Percentiles rank a stretch among this genome's conserved stretches.
Conservation (phyloP, 35 echinoderm and acorn worm genomes). For the Apostichopus californicus region DNA sequence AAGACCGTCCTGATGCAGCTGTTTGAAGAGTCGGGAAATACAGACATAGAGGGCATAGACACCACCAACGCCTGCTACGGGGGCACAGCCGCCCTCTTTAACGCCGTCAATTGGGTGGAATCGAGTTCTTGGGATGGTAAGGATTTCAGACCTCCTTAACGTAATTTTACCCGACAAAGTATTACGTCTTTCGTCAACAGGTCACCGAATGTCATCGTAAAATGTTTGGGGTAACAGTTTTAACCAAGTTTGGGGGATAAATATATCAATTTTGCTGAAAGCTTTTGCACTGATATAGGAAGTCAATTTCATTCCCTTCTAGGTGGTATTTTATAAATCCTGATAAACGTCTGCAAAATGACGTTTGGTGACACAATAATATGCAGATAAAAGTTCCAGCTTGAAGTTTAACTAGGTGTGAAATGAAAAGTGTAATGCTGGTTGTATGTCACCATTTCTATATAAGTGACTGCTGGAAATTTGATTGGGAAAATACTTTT, state of each 20-base stretch:
- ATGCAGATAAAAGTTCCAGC: neutral
- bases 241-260: neutral
- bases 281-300: neutral
- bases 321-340: neutral
- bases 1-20: constrained; percentile 98
- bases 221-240: neutral
- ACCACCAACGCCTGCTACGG: constrained; percentile 97
- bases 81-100: constrained; percentile 93
- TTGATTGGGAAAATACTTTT: no score
- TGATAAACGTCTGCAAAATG: neutral
- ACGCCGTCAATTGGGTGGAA: constrained; percentile 91
- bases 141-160: neutral
- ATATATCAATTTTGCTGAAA: neutral
- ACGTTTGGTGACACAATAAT: neutral
- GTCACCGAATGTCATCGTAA: neutral
- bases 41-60: constrained; percentile 89
- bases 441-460: no score
- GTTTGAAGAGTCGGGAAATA: constrained; percentile 89
- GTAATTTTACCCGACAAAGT: neutral
- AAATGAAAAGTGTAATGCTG: neutral
- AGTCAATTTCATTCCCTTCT: neutral
- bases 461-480: no score
- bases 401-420: neutral
- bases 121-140: constrained; percentile 99
- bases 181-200: neutral